phyloP scores from a whole-genome alignment of 2,888 invertebrate species.

The Camptogramma bilineatum region DNA sequence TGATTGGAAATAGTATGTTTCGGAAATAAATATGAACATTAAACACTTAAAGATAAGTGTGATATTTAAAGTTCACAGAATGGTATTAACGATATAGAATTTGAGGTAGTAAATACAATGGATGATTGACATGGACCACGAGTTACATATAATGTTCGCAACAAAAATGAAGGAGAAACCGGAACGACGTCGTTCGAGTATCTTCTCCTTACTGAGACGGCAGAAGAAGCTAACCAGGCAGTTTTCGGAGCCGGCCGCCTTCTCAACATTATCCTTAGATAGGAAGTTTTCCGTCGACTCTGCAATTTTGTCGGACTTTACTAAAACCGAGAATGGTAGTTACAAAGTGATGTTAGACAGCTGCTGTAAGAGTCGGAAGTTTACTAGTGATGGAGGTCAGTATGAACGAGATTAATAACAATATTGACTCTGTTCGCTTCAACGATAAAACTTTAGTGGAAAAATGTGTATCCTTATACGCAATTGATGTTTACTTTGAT shows the following conservation, averaged over 20 bases:
- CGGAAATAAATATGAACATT: too few species aligned
- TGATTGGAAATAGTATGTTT: too few species aligned
- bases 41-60: neutral
- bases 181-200: constrained; percentile 67
- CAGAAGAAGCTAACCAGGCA: constrained; percentile 72
- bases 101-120: neutral
- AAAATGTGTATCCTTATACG: too few species aligned
- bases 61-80: neutral
- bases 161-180: constrained; percentile 63
- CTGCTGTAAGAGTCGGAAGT: constrained; percentile 47
- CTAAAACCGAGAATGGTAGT: constrained; percentile 51
- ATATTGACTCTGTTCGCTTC: neutral
- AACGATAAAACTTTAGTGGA: too few species aligned
- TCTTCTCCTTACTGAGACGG: constrained; percentile 68
- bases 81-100: neutral
- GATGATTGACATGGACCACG: constrained; percentile 57
- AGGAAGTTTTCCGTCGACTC: constrained; percentile 75
- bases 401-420: constrained; percentile 23
- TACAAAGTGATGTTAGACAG: constrained; percentile 53
- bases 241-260: constrained; percentile 63
- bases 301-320: constrained; percentile 65
- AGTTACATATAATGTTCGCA: constrained; percentile 52
- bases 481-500: too few species aligned
- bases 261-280: constrained; percentile 45
- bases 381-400: constrained; percentile 63